These are phyloP conservation scores for Uloborus diversus DNA, from an alignment of 1,140 invertebrate genomes.

Conservation along the genomic window DNA sequence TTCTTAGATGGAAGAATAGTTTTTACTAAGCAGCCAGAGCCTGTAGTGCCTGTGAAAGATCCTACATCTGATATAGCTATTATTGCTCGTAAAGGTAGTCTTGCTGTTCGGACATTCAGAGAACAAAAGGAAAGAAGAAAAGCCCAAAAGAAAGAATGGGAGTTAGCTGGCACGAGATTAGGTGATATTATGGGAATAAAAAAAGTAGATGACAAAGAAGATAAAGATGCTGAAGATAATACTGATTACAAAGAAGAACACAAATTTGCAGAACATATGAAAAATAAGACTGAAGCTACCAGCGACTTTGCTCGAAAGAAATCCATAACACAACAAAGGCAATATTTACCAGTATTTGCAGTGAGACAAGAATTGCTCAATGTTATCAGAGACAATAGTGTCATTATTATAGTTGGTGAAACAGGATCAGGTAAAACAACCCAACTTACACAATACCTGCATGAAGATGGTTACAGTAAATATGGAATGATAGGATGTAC, in stretches of 20 bases:
- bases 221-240: slow-evolving; percentile 71
- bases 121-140: slow-evolving; percentile 96
- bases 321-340: slow-evolving; percentile 85
- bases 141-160: slow-evolving; percentile 99
- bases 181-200: slow-evolving; percentile 97
- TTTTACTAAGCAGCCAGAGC: slow-evolving; percentile 99
- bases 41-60: slow-evolving; percentile 91
- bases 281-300: slow-evolving; percentile 74
- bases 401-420: slow-evolving; percentile 97
- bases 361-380: slow-evolving; percentile 92
- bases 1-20: slow-evolving; percentile 98
- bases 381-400: slow-evolving; percentile 93
- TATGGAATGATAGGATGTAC: slow-evolving; percentile 97
- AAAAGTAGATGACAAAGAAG: slow-evolving; percentile 76
- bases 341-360: slow-evolving; percentile 95
- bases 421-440: slow-evolving; percentile 99
- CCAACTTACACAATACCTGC: slow-evolving; percentile 96
- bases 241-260: slow-evolving; percentile 86
- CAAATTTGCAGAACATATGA: slow-evolving; percentile 97
- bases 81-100: slow-evolving; percentile 91
- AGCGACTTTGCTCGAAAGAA: slow-evolving; percentile 92
- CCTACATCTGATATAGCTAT: slow-evolving; percentile 98
- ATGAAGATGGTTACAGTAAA: slow-evolving; percentile 96
- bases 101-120: slow-evolving; percentile 85
- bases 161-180: slow-evolving; percentile 94